Evolutionary conservation across 2,888 invertebrate species (phyloP).

Genomic region (Podabrus alpinus): DNA sequence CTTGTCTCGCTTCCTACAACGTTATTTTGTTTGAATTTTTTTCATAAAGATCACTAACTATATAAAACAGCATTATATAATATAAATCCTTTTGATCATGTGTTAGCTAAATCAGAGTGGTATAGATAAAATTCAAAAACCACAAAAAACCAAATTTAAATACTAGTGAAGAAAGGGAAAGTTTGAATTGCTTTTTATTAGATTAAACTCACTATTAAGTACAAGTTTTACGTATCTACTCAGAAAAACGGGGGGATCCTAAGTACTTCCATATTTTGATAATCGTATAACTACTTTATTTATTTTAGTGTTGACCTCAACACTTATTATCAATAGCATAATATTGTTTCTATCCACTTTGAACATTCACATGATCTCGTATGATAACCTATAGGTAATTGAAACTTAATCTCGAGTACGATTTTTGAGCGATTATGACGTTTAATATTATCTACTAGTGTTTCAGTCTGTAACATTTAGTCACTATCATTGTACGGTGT

Average conservation of each 20-base stretch:
- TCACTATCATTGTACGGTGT: neutral
- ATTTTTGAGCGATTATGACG: neutral
- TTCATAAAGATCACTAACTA: no score
- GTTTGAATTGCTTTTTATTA: no score
- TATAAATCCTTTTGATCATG: no score
- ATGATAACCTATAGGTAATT: conserved; percentile 1
- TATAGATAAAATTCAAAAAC: neutral
- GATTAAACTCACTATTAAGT: neutral
- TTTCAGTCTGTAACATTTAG: neutral
- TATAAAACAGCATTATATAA: no score
- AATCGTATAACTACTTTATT: neutral
- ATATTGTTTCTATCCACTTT: neutral
- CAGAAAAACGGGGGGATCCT: no score
- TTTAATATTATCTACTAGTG: neutral
- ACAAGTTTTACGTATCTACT: neutral
- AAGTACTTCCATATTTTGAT: neutral
- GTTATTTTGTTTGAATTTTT: no score
- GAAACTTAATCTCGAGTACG: neutral
- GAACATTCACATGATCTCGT: neutral
- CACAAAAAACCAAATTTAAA: neutral
- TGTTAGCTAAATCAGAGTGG: no score
- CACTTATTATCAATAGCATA: neutral
- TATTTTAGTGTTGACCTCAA: neutral
- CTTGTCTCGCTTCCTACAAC: neutral
- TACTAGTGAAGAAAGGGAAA: neutral